phyloP scores from a whole-genome alignment of 2,888 invertebrate genomes.

The Drosophila niveifrons region DNA sequence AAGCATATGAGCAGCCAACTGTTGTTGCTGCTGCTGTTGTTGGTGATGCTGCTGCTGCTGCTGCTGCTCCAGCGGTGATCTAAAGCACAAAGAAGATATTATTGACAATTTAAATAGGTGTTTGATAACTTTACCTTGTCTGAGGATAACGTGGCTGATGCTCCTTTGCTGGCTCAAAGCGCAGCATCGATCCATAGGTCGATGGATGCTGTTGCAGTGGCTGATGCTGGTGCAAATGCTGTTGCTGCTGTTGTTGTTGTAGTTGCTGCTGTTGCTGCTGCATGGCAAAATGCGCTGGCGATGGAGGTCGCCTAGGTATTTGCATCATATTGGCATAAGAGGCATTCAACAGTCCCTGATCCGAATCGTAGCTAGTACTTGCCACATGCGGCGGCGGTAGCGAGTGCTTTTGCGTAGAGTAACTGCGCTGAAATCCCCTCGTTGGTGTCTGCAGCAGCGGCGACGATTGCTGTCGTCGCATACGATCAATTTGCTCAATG shows the following conservation, averaged over 20 bases:
- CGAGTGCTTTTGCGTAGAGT: slow-evolving; percentile 80
- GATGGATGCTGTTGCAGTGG: slow-evolving; percentile 58
- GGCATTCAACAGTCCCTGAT: slow-evolving; percentile 59
- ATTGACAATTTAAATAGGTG: background rate
- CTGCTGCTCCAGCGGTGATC: slow-evolving; percentile 61
- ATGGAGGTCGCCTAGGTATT: slow-evolving; percentile 66
- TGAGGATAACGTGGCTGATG: slow-evolving; percentile 66
- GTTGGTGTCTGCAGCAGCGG: slow-evolving; percentile 75
- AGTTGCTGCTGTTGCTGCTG: slow-evolving; percentile 65
- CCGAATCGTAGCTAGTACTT: slow-evolving; percentile 77
- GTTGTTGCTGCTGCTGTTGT: slow-evolving; percentile 55
- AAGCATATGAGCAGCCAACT: slow-evolving; percentile 60
- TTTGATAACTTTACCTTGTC: slow-evolving; percentile 39
- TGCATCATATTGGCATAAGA: slow-evolving; percentile 80
- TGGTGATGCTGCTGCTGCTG: slow-evolving; percentile 29
- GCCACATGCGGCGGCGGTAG: slow-evolving; percentile 64
- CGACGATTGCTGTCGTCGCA: slow-evolving; percentile 85
- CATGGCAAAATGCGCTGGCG: slow-evolving; percentile 70
- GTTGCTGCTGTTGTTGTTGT: slow-evolving; percentile 53
- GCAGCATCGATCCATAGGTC: slow-evolving; percentile 67
- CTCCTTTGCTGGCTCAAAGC: slow-evolving; percentile 60
- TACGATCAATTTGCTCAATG: slow-evolving; percentile 87
- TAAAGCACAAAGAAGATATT: slow-evolving; percentile 9
- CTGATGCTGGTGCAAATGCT: slow-evolving; percentile 52
- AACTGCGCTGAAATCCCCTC: slow-evolving; percentile 84